Conservation (phyloP, 2,113 vertebrate genomes). For the Perca flavescens region DNA sequence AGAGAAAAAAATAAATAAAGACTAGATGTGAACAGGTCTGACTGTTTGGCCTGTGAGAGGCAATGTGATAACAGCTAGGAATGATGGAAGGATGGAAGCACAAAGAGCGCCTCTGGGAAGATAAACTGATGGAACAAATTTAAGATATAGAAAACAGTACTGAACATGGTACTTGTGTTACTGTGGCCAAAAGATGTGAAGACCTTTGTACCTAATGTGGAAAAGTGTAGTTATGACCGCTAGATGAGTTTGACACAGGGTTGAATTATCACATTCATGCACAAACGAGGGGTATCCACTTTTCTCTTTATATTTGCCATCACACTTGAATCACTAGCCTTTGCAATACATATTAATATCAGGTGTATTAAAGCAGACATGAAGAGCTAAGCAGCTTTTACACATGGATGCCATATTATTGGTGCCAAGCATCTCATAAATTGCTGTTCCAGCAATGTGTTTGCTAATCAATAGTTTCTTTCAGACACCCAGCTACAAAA, state of each 20-base stretch:
- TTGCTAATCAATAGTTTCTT: conserved; percentile 40
- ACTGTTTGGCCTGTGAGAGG: conserved; percentile 55
- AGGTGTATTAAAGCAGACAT: not conserved
- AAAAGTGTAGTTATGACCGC: not conserved
- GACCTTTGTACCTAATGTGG: not conserved
- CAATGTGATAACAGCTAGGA: conserved; percentile 45
- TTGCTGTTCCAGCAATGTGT: conserved; percentile 14
- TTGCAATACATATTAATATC: not conserved
- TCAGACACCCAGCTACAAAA: conserved; percentile 31
- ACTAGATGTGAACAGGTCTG: conserved; percentile 42
- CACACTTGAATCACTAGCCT: not conserved
- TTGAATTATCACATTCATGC: conserved; percentile 7
- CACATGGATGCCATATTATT: conserved; percentile 16
- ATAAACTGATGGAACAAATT: conserved; percentile 48
- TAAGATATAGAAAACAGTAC: conserved; percentile 74
- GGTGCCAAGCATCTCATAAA: conserved; percentile 17
- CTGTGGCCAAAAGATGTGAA: conserved; percentile 4
- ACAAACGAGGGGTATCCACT: not conserved
- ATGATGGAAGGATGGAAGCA: conserved; percentile 62
- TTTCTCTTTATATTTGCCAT: not conserved
- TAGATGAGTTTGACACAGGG: conserved; percentile 1
- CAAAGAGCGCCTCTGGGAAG: conserved; percentile 49
- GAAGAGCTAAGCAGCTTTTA: conserved; percentile 16
- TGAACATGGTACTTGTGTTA: conserved; percentile 49
- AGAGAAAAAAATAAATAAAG: not conserved